Conservation (phyloP, 2,888 invertebrate genomes). For the Stenotaenia linearis region DNA sequence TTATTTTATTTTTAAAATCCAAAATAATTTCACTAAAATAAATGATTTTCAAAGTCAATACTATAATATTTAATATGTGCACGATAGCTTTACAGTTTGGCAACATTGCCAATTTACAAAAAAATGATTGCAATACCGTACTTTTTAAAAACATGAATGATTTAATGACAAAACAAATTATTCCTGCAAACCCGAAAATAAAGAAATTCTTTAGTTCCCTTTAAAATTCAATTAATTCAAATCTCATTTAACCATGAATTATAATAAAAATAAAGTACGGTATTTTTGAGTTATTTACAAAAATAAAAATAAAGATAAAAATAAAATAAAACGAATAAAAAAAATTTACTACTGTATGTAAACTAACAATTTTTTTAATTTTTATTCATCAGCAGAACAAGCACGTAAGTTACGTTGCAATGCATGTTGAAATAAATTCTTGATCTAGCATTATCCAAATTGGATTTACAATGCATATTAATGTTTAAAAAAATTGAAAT, state of each 20-base stretch:
- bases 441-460: neutral
- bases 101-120: neutral
- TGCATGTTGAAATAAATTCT: neutral
- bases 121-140: neutral
- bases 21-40: neutral
- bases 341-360: neutral
- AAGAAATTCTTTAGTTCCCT: neutral
- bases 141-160: neutral
- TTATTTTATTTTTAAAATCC: neutral
- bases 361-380: neutral
- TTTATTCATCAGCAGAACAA: neutral
- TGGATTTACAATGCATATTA: neutral
- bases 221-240: neutral
- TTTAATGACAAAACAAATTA: neutral
- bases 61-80: slow-evolving; percentile 13
- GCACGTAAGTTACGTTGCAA: neutral
- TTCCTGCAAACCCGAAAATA: neutral
- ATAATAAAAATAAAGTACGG: neutral
- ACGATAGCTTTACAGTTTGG: neutral
- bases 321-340: neutral
- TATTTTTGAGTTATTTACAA: neutral
- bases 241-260: neutral
- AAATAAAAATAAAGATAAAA: neutral
- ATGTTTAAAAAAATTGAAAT: neutral
- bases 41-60: neutral